Conservation (phyloP, 2,113 vertebrate genomes). For the Cepphus grylle region DNA sequence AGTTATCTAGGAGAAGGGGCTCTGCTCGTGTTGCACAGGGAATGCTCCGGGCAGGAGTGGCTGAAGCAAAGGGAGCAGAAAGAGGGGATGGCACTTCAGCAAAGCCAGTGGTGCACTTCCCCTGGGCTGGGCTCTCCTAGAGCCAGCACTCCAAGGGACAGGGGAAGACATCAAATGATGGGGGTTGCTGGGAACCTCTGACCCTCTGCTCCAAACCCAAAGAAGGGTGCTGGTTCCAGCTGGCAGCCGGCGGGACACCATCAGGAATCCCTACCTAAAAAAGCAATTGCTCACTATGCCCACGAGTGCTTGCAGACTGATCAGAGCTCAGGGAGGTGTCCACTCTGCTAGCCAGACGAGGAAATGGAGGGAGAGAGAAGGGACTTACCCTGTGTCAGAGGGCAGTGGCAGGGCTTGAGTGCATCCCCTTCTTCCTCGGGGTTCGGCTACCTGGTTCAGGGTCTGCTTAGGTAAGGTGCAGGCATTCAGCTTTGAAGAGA, state of each 20-base stretch:
- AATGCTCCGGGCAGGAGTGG: not conserved
- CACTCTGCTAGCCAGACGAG: rapidly evolving
- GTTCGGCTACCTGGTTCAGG: not conserved
- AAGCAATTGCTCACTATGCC: not conserved
- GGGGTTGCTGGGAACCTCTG: not conserved
- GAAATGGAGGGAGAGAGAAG: not conserved
- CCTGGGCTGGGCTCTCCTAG: not conserved
- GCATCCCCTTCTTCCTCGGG: not conserved
- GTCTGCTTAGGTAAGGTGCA: not conserved
- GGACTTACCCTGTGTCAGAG: not conserved
- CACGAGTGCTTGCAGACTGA: not conserved
- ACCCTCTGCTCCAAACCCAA: not conserved
- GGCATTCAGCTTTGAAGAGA: not conserved
- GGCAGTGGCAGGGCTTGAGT: not conserved
- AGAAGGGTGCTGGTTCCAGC: not conserved
- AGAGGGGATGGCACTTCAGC: not conserved
- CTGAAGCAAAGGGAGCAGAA: not conserved
- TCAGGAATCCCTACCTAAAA: not conserved
- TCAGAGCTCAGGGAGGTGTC: not conserved
- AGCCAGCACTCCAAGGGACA: not conserved
- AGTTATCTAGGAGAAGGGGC: not conserved
- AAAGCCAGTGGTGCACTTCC: not conserved
- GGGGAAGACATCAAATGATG: not conserved
- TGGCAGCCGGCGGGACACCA: not conserved
- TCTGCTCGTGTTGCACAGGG: not conserved